Percentiles rank a stretch among this genome's conserved stretches.
Conservation (phyloP, 2,797 vertebrate species). For the Etheostoma nigrum region DNA sequence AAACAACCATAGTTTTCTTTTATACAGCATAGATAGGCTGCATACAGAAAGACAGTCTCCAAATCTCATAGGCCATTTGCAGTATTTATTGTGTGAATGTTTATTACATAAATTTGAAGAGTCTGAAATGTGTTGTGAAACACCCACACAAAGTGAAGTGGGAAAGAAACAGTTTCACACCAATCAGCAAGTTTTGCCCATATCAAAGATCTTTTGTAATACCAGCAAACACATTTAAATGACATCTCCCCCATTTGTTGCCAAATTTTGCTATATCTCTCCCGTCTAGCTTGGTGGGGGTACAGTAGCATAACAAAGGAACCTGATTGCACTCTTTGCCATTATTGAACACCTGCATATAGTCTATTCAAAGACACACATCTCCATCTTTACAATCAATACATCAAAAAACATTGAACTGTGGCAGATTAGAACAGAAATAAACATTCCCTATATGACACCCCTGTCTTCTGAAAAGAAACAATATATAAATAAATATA, state of each 20-base stretch:
- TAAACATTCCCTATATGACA: too few species aligned
- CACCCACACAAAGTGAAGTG: conserved; percentile 22
- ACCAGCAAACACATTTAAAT: background rate
- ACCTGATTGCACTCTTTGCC: background rate
- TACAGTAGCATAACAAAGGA: background rate
- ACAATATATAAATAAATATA: background rate
- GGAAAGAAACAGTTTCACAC: conserved; percentile 39
- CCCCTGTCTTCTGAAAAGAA: background rate
- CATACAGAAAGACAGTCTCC: background rate
- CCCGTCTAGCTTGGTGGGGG: background rate
- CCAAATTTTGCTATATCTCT: background rate
- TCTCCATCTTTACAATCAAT: background rate
- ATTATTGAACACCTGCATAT: background rate
- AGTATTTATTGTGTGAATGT: background rate
- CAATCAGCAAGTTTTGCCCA: background rate
- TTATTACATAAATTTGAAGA: conserved; percentile 19
- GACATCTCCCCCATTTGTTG: background rate
- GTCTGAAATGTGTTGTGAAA: conserved; percentile 22
- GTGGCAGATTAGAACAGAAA: background rate
- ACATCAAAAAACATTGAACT: background rate
- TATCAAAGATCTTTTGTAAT: background rate
- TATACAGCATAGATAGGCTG: background rate
- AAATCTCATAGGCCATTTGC: background rate
- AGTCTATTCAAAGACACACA: background rate
- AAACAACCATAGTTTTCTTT: background rate